Base-by-base conservation (phyloP, 2,888 invertebrate species). In the Apomyelois bistriatella region DNA sequence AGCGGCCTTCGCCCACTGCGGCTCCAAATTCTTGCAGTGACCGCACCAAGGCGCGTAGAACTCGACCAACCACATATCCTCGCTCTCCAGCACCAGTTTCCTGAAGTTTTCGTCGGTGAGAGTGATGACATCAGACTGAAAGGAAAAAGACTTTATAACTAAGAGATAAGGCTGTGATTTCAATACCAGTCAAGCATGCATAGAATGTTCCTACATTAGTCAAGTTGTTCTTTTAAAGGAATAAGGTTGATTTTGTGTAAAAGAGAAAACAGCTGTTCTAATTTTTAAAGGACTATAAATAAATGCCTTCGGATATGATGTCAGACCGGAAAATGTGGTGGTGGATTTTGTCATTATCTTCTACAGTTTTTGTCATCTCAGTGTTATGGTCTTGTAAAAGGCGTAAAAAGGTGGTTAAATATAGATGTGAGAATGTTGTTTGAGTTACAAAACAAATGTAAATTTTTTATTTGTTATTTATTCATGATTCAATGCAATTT, bases 11-110 rank as follows among this genome's bases (percentile, higher is more conserved):
- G 96, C 96, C 99, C 99, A 99, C 62, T 98, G 96, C 0, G 99
- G 99, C 52, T 96, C 99, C 52, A 99, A 91, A 77, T 95, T 98
- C 90, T 99, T 99, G 89, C 98, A 98, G 83, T 98, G 98, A 4
- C 98, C 98, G 81, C 98, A 98, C 96, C 98, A 98, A 0, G 97
- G 97, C 5, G 99, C 99, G 84, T 94, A 99, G 92, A 99, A 99
- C 85, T 99, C 99, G 1, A 99, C 98, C 64, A 99, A 86, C 98
- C 99, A 99, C 82, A 98, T 92, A 74, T 99, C 99, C 12, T 99
- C 97, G 47, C 98, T 98, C 65, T 97, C 92, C 64, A 99, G 79
- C 12, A 99, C 99, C 52, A 95, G 82, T 79, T 96, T 94, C 61
- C 98, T 96, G 82, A 99, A 99, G 91, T 99, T 99, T 60, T 94